A percentile compares a stretch with the other conserved stretches of the same genome.
These are phyloP conservation scores for Vulpes lagopus DNA, from an alignment of 2,113 vertebrate genomes.

Conservation along the genomic window DNA sequence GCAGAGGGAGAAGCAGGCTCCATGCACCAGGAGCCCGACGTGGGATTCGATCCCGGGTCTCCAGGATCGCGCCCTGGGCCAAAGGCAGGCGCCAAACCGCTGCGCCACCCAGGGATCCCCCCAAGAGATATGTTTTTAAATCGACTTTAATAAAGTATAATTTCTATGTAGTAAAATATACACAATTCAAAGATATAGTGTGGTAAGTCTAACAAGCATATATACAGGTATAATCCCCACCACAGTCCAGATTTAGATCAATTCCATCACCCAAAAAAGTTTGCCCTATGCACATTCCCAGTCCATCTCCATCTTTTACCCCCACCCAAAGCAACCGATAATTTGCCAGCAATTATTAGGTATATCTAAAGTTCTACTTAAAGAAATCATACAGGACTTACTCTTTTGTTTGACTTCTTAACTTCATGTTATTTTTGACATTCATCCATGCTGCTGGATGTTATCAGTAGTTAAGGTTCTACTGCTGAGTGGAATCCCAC, in stretches of 20 bases:
- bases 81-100: too few species aligned
- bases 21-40: too few species aligned
- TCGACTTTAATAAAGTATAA: not conserved
- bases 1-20: too few species aligned
- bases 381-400: not conserved
- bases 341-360: not conserved
- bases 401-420: slow-evolving; percentile 2
- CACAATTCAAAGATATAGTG: not conserved
- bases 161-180: not conserved
- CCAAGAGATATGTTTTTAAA: not conserved
- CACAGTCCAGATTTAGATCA: slow-evolving; percentile 4
- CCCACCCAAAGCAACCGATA: not conserved
- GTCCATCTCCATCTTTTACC: not conserved
- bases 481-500: not conserved
- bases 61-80: too few species aligned
- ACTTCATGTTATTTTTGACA: not conserved
- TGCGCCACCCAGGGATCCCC: too few species aligned
- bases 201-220: not conserved
- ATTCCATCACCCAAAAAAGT: not conserved
- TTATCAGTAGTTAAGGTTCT: slow-evolving; percentile 15
- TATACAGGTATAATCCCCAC: not conserved
- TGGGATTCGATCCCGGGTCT: too few species aligned
- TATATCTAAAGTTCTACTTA: not conserved
- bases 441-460: not conserved
- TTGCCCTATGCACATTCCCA: not conserved